Percentiles rank a stretch among this genome's conserved stretches.
These are phyloP conservation scores for Paracanthobrama guichenoti DNA, from an alignment of 2,113 vertebrate species.

Conservation along the genomic window DNA sequence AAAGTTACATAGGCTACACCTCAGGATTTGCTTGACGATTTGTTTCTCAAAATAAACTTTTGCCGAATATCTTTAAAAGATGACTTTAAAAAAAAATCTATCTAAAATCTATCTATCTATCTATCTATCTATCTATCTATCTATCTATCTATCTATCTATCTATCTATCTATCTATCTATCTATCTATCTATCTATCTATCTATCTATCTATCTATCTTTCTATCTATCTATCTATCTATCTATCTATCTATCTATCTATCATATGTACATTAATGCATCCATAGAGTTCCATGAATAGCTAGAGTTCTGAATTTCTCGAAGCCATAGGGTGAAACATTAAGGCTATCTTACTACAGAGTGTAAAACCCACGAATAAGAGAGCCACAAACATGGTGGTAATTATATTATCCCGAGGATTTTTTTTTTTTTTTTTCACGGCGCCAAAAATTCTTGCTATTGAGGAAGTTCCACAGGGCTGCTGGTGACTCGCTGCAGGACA, in stretches of 20 bases:
- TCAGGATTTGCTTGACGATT: neutral
- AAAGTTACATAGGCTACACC: slow-evolving; percentile 47
- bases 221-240: slow-evolving; percentile 62
- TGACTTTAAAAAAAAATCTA: neutral
- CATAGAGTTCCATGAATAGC: too few relatives aligned
- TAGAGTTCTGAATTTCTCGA: neutral
- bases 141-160: slow-evolving; percentile 58
- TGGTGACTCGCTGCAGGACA: slow-evolving; percentile 93
- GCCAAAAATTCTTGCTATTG: slow-evolving; percentile 79
- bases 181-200: slow-evolving; percentile 51
- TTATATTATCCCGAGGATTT: slow-evolving; percentile 84
- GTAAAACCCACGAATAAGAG: slow-evolving; percentile 79
- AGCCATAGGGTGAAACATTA: slow-evolving; percentile 63
- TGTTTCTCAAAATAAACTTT: neutral
- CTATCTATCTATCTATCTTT: slow-evolving; percentile 36
- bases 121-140: slow-evolving; percentile 57
- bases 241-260: slow-evolving; percentile 57
- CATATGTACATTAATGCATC: neutral
- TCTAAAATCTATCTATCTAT: slow-evolving; percentile 20
- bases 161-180: slow-evolving; percentile 59
- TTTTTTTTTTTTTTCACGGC: slow-evolving; percentile 67
- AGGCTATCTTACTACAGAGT: slow-evolving; percentile 76
- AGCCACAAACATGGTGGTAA: slow-evolving; percentile 84
- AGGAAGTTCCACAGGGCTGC: slow-evolving; percentile 81
- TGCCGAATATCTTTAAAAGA: neutral